Evolutionary conservation across 2,113 vertebrate species (phyloP), one percentile per base, ranked within the genome.

Genomic region (Rhagologus leucostigma): DNA sequence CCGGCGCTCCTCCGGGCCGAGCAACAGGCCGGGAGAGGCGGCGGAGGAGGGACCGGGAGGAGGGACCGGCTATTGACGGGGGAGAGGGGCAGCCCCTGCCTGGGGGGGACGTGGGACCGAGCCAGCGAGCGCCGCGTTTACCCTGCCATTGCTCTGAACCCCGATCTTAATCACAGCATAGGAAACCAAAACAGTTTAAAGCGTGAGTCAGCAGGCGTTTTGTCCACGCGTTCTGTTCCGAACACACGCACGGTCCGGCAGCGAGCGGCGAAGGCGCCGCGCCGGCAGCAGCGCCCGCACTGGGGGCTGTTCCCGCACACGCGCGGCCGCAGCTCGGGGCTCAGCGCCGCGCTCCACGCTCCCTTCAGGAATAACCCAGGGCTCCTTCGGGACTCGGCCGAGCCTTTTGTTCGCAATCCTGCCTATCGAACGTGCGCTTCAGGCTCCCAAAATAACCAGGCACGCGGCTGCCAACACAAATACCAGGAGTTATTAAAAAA

Each of bases 391-490:
- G 76, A 71, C 96, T 97, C 80, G 37, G 50, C 84, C 24, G 44
- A 95, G 78, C 96, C 97, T 98, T 97, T 98, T 98, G 97, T 97
- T 97, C 89, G 7, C 57, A 53, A 90, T 33, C 62, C 80, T 64
- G 90, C 89, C 85, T 10, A 16, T 11, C 5, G 26, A 87, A 73
- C 27, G 17, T 22, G 64, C 44, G 73, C 74, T 77, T 16, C 41
- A 16, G 62, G 27, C 93, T 84, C 39, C 68, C 60, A 26, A 77
- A 84, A 92, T 79, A 60, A 11, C 60, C 80, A 24, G 39, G 60
- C 68, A 24, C 55, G 84, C 76, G 56, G 77, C 56, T 67, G 84
- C 93, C 85, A 52, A 35, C 63, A 7, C 62, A 20, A 63, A 80
- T 50, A 55, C 37, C 75, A 17, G 27, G 74, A 95, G 52, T 90